phyloP scores from a whole-genome alignment of 1,140 invertebrate species.

The Schlechtendalia chinensis region DNA sequence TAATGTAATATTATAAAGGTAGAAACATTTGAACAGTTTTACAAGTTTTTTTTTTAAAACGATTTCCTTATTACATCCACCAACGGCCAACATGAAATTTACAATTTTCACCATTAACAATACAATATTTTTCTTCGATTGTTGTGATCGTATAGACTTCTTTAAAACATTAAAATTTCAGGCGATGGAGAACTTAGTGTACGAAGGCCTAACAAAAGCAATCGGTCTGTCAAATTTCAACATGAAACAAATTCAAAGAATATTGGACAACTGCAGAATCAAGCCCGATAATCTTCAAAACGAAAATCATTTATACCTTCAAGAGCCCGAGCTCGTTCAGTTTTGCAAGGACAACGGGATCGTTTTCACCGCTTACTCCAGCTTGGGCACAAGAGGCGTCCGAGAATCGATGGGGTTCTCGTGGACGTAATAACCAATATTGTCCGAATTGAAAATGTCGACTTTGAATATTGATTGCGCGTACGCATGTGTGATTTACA shows the following conservation, averaged over 20 bases:
- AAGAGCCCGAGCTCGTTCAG: constrained; percentile 71
- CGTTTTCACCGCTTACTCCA: constrained; percentile 73
- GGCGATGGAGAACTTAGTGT: constrained; percentile 74
- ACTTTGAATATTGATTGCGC: constrained; percentile 29
- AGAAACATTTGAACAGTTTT: too few relatives aligned
- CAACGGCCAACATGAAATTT: too few relatives aligned
- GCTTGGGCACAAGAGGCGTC: constrained; percentile 68
- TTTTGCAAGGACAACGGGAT: constrained; percentile 70
- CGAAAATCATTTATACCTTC: constrained; percentile 82
- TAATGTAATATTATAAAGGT: too few relatives aligned
- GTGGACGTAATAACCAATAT: not conserved
- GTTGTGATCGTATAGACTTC: too few relatives aligned
- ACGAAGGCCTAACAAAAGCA: constrained; percentile 64
- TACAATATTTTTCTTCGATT: too few relatives aligned
- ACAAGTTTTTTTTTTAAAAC: too few relatives aligned
- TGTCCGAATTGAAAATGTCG: too few relatives aligned
- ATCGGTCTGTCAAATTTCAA: constrained; percentile 82
- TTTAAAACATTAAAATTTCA: not conserved
- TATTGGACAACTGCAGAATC: constrained; percentile 66
- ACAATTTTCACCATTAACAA: too few relatives aligned
- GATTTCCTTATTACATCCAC: too few relatives aligned
- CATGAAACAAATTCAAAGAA: constrained; percentile 64
- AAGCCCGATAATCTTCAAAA: constrained; percentile 72
- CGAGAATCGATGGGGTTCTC: constrained; percentile 59
- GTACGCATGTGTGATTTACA: too few relatives aligned